Conservation (phyloP, 1,140 invertebrate species). For the Magallana gigas region DNA sequence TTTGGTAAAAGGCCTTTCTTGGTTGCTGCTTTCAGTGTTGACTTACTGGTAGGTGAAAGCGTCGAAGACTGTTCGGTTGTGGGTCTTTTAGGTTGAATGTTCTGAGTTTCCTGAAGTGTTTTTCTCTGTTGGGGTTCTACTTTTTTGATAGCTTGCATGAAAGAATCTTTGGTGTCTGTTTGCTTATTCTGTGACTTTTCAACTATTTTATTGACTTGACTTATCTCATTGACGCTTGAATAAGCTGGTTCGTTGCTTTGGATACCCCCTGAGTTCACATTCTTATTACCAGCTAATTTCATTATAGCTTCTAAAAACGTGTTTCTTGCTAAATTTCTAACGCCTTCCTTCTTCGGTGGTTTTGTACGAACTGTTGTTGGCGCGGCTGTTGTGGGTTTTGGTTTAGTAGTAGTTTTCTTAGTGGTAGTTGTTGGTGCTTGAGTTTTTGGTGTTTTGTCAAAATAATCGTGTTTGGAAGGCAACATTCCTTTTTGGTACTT, state of each 20-base stretch:
- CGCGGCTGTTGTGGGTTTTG: not conserved
- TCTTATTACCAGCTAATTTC: not conserved
- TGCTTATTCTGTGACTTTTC: not conserved
- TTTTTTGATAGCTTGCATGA: not conserved
- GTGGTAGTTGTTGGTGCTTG: not conserved
- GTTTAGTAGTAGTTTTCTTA: not conserved
- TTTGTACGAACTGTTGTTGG: not conserved
- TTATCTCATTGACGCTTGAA: not conserved
- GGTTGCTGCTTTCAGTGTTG: not conserved
- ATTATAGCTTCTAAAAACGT: slow-evolving; percentile 22
- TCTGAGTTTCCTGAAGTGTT: not conserved
- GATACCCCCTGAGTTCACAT: not conserved
- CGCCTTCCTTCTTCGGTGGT: not conserved
- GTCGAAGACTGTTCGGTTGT: not conserved
- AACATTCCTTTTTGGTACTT: not conserved
- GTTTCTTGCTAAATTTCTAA: not conserved
- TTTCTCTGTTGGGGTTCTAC: not conserved
- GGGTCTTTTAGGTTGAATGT: not conserved
- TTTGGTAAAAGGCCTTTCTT: slow-evolving; percentile 4
- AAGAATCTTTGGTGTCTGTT: not conserved
- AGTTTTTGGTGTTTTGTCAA: not conserved
- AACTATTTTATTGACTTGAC: not conserved
- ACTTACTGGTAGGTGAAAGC: not conserved
- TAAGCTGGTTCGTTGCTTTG: not conserved
- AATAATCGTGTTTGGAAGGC: not conserved